Evolutionary conservation across 2,888 invertebrate genomes (phyloP).

Genomic region (Thecocarcelia acutangulata): DNA sequence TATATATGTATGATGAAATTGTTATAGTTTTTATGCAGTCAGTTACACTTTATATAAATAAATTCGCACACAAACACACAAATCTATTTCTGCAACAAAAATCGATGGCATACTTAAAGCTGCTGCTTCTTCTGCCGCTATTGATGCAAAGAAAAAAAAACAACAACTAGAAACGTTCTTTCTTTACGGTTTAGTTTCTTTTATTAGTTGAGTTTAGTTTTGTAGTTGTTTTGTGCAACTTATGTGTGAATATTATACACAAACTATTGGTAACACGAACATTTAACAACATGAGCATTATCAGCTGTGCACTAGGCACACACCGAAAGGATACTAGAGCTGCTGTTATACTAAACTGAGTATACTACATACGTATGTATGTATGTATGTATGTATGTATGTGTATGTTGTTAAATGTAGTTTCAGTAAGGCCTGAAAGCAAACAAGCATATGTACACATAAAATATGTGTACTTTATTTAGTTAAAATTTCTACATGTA

Average conservation of each 20-base stretch:
- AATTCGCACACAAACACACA: neutral
- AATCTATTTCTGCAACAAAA: conserved; percentile 48
- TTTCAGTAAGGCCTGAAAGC: conserved; percentile 16
- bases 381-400: no score
- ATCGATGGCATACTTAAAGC: conserved; percentile 64
- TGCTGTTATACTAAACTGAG: neutral
- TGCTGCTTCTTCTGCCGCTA: conserved; percentile 21
- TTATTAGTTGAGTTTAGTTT: conserved; percentile 30
- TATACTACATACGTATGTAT: no score
- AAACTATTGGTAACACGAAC: conserved; percentile 45
- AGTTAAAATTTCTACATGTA: conserved; percentile 25
- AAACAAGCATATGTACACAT: conserved; percentile 8
- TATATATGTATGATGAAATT: conserved; percentile 35
- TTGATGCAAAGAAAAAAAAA: conserved; percentile 3
- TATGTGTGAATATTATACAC: conserved; percentile 30
- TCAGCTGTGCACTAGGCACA: neutral
- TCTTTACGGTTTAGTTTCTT: conserved; percentile 31
- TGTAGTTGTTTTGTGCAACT: conserved; percentile 13
- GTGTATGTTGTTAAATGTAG: neutral
- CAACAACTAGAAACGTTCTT: neutral
- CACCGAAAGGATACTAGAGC: neutral
- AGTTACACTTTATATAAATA: neutral
- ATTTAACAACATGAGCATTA: conserved; percentile 37
- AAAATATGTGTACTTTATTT: neutral
- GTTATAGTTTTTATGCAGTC: conserved; percentile 21